Base-by-base conservation (phyloP, 2,797 vertebrate species). In the Peromyscus eremicus region DNA sequence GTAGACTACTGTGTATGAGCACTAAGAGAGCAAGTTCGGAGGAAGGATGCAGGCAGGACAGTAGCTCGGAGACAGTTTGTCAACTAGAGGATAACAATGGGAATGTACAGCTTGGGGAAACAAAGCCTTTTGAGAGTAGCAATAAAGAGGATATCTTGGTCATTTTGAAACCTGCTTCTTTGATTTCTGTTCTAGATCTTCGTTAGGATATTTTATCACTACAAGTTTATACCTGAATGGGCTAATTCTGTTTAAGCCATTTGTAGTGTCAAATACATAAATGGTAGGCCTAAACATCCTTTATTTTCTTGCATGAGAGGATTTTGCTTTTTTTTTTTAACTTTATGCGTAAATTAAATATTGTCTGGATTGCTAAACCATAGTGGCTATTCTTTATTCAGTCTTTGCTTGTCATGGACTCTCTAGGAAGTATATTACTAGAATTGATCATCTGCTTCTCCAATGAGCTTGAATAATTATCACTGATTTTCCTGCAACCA, bases 271-370 rank as follows among this genome's bases (percentile, higher is more conserved):
- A 71, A 91, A 66, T 89, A 60, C 27, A 64, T 27, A 11, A 79
- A 55, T 68, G 7, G 71, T 86, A 79, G 75, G 14, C 23, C n/a
- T 49, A 80, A 32, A 64, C 19, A 68, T n/a, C 23, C 91, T 92
- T 94, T 62, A 17, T 5, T 43, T 32, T 49, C 83, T 87, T 76
- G n/a, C 37, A 75, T 23, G 57, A 46, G 23, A 25, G 21, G 7
- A 27, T 81, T 94, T 94, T 91, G 14, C n/a, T n/a, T 27, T 73
- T 49, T 94, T 80, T 55, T 96, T 96, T 97, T 16, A 49, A 76
- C 4, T 75, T 90, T 27, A 86, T 29, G 1, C 75, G 25, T 46
- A 9, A 66, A 76, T 57, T 91, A 60, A 68, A 76, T 62, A n/a
- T 85, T 71, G 16, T 37, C 85, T 91, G 71, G 16, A 27, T 80